A percentile compares a stretch with the other conserved stretches of the same genome.
Evolutionary conservation across 92 coral and sea anemone species (phyloP).

Genomic region (Umimayanthus chanpuru): DNA sequence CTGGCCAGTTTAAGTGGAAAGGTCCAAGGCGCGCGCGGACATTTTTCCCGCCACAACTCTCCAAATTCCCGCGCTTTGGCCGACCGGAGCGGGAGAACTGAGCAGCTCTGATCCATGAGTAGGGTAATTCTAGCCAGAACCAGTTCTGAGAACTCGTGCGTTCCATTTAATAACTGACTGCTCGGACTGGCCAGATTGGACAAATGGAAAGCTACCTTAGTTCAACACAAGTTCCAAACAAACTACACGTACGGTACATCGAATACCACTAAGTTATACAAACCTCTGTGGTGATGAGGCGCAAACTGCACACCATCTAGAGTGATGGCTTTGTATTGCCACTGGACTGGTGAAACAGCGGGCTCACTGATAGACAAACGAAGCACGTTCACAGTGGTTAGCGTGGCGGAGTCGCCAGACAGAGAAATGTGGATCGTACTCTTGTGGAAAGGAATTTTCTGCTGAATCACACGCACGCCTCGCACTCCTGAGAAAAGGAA

Average conservation of each 20-base stretch:
- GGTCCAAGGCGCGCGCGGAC: no score
- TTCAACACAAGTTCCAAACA: background rate
- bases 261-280: background rate
- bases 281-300: constrained; percentile 53
- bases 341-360: constrained; percentile 81
- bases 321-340: constrained; percentile 68
- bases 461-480: constrained; percentile 89
- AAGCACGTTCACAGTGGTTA: constrained; percentile 78
- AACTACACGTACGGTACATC: no score
- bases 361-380: constrained; percentile 85
- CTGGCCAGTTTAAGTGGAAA: no score
- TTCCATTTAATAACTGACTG: no score
- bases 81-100: no score
- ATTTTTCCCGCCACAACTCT: no score
- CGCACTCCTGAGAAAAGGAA: constrained; percentile 71
- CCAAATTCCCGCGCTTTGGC: no score
- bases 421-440: constrained; percentile 70
- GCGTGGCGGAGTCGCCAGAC: constrained; percentile 47
- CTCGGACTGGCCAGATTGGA: no score
- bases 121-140: no score
- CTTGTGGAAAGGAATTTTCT: constrained; percentile 75
- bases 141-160: no score
- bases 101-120: no score
- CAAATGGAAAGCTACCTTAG: no score
- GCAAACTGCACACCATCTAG: constrained; percentile 63